Evolutionary conservation across 2,113 vertebrate species (phyloP).

Genomic region (Rousettus leschenaultii): DNA sequence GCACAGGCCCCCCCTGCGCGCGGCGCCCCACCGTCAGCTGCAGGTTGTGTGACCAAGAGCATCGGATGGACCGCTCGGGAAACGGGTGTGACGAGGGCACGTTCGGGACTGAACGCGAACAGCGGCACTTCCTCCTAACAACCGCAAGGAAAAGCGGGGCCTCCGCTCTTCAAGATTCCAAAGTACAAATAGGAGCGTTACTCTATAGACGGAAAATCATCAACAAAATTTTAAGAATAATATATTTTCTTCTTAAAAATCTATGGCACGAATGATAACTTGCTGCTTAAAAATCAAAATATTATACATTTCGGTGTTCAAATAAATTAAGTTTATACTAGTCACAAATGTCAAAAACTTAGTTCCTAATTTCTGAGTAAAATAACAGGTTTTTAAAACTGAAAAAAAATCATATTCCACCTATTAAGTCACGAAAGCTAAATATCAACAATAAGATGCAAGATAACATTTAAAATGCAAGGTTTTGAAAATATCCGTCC

Average conservation of each 20-base stretch:
- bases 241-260: background rate
- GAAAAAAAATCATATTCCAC: background rate
- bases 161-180: slow-evolving; percentile 5
- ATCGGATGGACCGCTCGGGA: slow-evolving; percentile 63
- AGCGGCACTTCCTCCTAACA: slow-evolving; percentile 52
- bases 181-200: background rate
- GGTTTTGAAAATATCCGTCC: background rate
- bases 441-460: background rate
- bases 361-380: background rate
- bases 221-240: background rate
- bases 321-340: background rate
- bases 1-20: background rate
- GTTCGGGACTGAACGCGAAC: slow-evolving; percentile 46
- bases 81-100: slow-evolving; percentile 63
- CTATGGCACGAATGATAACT: background rate
- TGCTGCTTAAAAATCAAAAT: slow-evolving; percentile 6
- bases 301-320: background rate
- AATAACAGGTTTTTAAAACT: background rate
- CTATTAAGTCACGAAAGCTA: background rate
- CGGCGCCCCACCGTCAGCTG: slow-evolving; percentile 46
- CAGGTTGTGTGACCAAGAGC: slow-evolving; percentile 60
- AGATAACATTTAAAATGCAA: background rate
- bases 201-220: background rate
- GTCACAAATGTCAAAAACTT: background rate
- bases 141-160: slow-evolving; percentile 50